phyloP scores from a whole-genome alignment of 2,888 invertebrate species.

The Sceliomorpha sp. region DNA sequence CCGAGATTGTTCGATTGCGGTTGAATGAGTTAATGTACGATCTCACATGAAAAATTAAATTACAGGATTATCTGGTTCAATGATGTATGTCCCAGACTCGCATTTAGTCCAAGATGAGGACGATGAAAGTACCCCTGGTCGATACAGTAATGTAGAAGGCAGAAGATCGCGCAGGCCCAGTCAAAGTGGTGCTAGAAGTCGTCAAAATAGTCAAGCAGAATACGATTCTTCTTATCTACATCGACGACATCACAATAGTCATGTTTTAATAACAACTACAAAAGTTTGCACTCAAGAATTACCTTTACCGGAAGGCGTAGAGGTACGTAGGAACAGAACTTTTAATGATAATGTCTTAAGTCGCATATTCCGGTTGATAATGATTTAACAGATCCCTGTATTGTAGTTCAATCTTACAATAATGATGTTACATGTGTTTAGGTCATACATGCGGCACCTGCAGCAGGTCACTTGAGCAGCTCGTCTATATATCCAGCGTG shows the following conservation, averaged over 20 bases:
- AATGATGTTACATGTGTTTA: slow-evolving; percentile 15
- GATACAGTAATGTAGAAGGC: slow-evolving; percentile 68
- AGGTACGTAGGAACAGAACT: slow-evolving; percentile 74
- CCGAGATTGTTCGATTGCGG: too few species aligned
- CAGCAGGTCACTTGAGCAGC: slow-evolving; percentile 98
- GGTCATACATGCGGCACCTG: slow-evolving; percentile 95
- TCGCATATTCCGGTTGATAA: too few species aligned
- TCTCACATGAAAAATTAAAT: too few species aligned
- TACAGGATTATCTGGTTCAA: slow-evolving; percentile 87
- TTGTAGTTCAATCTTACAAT: too few species aligned
- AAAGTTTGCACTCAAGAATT: slow-evolving; percentile 96
- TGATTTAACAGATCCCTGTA: too few species aligned
- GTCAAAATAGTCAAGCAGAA: slow-evolving; percentile 76
- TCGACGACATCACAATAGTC: slow-evolving; percentile 78
- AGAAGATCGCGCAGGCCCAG: slow-evolving; percentile 75
- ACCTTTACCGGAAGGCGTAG: slow-evolving; percentile 93
- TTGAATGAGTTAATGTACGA: too few species aligned
- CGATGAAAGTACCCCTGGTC: slow-evolving; percentile 81
- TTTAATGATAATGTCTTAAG: neutral
- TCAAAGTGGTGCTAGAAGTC: slow-evolving; percentile 70
- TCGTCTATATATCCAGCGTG: slow-evolving; percentile 99
- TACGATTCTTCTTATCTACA: slow-evolving; percentile 67
- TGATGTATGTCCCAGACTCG: slow-evolving; percentile 95
- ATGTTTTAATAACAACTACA: slow-evolving; percentile 92
- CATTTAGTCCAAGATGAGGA: slow-evolving; percentile 92